Evolutionary conservation across 2,888 invertebrate genomes (phyloP).

Genomic region (Scaptodrosophila latifasciaeformis): DNA sequence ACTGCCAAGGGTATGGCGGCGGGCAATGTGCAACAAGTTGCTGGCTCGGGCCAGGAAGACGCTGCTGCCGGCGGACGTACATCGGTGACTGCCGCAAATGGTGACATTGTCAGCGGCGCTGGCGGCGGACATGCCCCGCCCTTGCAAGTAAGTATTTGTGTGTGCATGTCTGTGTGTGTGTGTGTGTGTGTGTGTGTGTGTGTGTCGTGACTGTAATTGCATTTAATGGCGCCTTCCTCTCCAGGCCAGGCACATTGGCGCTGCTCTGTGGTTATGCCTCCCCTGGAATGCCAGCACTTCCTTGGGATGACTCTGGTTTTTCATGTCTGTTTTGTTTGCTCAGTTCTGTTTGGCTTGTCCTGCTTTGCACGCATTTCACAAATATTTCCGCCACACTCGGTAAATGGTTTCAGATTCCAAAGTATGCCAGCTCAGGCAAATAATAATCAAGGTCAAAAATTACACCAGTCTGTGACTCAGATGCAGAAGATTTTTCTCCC

Average conservation of each 20-base stretch:
- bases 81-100: slow-evolving; percentile 78
- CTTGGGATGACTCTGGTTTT: slow-evolving; percentile 44
- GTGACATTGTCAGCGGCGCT: slow-evolving; percentile 76
- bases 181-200: slow-evolving; percentile 29
- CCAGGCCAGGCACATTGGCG: slow-evolving; percentile 11
- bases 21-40: slow-evolving; percentile 60
- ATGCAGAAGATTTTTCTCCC: no score
- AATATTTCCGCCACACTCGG: no score
- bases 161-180: slow-evolving; percentile 1
- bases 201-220: slow-evolving; percentile 51
- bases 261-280: slow-evolving; percentile 19
- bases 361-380: no score
- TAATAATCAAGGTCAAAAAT: no score
- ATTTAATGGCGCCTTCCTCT: slow-evolving; percentile 45
- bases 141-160: slow-evolving; percentile 75
- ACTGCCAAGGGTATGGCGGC: slow-evolving; percentile 48
- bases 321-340: slow-evolving; percentile 13
- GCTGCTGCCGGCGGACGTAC: slow-evolving; percentile 49
- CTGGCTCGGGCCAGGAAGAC: slow-evolving; percentile 70
- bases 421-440: no score
- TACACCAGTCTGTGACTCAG: no score
- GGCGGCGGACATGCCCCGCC: slow-evolving; percentile 77
- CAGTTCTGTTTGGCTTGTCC: slow-evolving; percentile 35
- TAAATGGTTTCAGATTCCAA: no score
- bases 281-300: no score